Evolutionary conservation across 2,888 invertebrate genomes (phyloP).

Genomic region (Scaeva pyrastri): DNA sequence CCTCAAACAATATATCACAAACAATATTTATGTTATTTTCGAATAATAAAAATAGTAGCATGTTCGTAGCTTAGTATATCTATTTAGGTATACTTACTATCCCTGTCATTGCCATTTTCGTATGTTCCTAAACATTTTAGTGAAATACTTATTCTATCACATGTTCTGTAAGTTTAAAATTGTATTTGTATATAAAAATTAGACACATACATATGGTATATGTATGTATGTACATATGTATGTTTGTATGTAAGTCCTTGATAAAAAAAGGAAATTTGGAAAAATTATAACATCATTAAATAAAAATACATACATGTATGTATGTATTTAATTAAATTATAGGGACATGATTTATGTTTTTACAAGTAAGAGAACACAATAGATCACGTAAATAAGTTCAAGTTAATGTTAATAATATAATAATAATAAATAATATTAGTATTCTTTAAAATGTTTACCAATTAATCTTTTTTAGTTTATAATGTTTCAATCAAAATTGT

Average conservation of each 20-base stretch:
- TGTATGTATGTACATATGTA: too few species aligned
- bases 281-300: neutral
- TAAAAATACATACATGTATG: too few species aligned
- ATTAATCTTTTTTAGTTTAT: too few species aligned
- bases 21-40: slow-evolving; percentile 63
- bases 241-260: slow-evolving; percentile 10
- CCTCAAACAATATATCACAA: slow-evolving; percentile 70
- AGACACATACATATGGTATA: too few species aligned
- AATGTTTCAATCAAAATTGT: too few species aligned
- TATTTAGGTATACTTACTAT: slow-evolving; percentile 29
- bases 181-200: neutral
- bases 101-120: slow-evolving; percentile 71
- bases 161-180: slow-evolving; percentile 44
- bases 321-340: too few species aligned
- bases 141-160: slow-evolving; percentile 64
- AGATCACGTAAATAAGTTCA: too few species aligned
- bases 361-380: too few species aligned
- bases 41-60: slow-evolving; percentile 64
- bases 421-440: too few species aligned
- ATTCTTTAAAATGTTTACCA: too few species aligned
- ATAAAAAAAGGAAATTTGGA: neutral
- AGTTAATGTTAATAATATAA: too few species aligned
- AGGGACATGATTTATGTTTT: too few species aligned
- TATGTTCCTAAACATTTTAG: slow-evolving; percentile 58
- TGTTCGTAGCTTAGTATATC: slow-evolving; percentile 58